phyloP scores from a whole-genome alignment of 2,797 vertebrate genomes.

The Sebastes hubbsi region DNA sequence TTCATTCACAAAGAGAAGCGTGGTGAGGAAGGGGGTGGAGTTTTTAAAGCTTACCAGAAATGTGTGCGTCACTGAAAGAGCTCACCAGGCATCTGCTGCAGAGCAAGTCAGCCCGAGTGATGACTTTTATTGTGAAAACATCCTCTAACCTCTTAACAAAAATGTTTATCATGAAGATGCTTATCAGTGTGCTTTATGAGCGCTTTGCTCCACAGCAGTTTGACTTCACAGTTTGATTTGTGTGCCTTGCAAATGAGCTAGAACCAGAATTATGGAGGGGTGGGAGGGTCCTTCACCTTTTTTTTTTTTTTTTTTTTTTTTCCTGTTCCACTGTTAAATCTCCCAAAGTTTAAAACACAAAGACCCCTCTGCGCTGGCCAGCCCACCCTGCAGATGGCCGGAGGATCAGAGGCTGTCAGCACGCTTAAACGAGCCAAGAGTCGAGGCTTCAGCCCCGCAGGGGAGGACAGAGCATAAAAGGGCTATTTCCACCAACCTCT shows the following conservation, averaged over 20 bases:
- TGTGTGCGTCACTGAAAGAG: conserved; percentile 54
- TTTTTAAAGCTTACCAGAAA: conserved; percentile 25
- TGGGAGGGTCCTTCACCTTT: conserved; percentile 16
- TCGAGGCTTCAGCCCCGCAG: conserved; percentile 82
- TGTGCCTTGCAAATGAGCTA: conserved; percentile 55
- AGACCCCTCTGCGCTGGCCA: conserved; percentile 58
- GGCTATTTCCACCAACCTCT: conserved; percentile 87
- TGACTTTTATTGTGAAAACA: conserved; percentile 26
- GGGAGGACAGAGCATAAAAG: conserved; percentile 89
- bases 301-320: conserved; percentile 16
- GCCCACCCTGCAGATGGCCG: conserved; percentile 92
- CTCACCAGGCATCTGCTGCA: conserved; percentile 42
- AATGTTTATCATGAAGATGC: neutral
- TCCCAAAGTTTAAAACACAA: conserved; percentile 70
- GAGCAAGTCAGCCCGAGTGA: conserved; percentile 21
- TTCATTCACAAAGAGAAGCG: conserved; percentile 69
- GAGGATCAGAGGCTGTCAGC: conserved; percentile 94
- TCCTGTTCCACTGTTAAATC: conserved; percentile 57
- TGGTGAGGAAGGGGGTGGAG: conserved; percentile 32
- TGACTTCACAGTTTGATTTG: conserved; percentile 28
- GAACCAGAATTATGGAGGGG: conserved; percentile 36
- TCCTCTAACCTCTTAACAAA: neutral
- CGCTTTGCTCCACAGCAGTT: neutral
- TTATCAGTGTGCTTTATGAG: neutral
- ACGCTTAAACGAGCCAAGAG: conserved; percentile 94